phyloP scores from a whole-genome alignment of 2,797 vertebrate species.

The Erpetoichthys calabaricus region DNA sequence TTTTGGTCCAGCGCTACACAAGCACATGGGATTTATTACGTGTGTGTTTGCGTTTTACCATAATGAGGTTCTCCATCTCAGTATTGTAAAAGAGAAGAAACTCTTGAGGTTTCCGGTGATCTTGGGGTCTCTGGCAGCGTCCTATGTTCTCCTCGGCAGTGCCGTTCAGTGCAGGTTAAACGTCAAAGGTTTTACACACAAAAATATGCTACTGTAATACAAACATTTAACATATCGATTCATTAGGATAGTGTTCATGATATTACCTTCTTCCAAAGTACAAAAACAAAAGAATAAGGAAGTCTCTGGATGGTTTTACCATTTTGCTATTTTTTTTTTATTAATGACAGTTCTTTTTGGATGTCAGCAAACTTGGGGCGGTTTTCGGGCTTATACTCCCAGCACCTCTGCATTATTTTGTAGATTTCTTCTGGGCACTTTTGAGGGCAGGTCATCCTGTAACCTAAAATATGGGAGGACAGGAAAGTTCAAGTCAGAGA shows the following conservation, averaged over 20 bases:
- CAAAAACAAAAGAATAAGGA: constrained; percentile 1
- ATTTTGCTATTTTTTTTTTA: constrained; percentile 66
- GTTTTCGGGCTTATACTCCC: constrained; percentile 88
- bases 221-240: constrained; percentile 11
- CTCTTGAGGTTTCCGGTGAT: too few relatives aligned
- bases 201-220: constrained; percentile 7
- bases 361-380: constrained; percentile 81
- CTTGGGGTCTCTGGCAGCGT: too few relatives aligned
- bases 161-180: too few relatives aligned
- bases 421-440: constrained; percentile 90
- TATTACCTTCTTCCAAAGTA: constrained; percentile 28
- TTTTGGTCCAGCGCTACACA: too few relatives aligned
- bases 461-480: constrained; percentile 47
- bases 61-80: too few relatives aligned
- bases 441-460: constrained; percentile 85
- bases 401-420: constrained; percentile 86
- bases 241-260: constrained; percentile 36
- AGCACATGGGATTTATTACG: too few relatives aligned
- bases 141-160: too few relatives aligned
- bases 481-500: constrained; percentile 10
- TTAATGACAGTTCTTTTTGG: constrained; percentile 65
- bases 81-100: too few relatives aligned
- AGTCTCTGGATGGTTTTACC: neutral
- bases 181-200: too few relatives aligned
- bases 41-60: too few relatives aligned